Conservation (phyloP, 2,797 vertebrate genomes). For the Argya squamiceps region DNA sequence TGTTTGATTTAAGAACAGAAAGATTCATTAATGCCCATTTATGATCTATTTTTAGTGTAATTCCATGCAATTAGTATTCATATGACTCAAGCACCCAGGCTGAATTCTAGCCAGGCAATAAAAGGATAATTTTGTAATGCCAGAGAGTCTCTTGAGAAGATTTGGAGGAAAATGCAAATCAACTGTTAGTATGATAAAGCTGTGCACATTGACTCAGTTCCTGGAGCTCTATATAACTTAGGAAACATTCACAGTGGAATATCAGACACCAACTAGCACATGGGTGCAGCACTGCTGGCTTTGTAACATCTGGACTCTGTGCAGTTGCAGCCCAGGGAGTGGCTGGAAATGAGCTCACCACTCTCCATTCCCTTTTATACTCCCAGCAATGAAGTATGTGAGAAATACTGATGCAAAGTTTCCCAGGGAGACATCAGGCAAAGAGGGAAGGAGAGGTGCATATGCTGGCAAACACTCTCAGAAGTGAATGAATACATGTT, state of each 20-base stretch:
- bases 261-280: not conserved
- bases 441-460: not conserved
- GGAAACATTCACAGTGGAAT: not conserved
- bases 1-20: constrained; percentile 4
- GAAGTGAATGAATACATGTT: not conserved
- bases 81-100: constrained; percentile 9
- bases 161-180: not conserved
- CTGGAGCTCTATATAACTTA: not conserved
- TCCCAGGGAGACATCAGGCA: not conserved
- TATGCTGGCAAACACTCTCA: not conserved
- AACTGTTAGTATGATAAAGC: not conserved
- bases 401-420: not conserved
- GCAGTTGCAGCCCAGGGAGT: not conserved
- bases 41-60: constrained; percentile 35
- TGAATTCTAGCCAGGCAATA: constrained; percentile 18
- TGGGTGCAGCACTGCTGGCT: not conserved
- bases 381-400: not conserved
- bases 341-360: not conserved
- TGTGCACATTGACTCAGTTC: not conserved
- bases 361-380: not conserved
- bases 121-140: not conserved
- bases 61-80: constrained; percentile 16
- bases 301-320: not conserved
- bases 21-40: constrained; percentile 4
- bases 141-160: not conserved